A percentile compares a stretch with the other conserved stretches of the same genome.
Conservation (phyloP, 2,888 invertebrate genomes). For the Cyaniris semiargus region DNA sequence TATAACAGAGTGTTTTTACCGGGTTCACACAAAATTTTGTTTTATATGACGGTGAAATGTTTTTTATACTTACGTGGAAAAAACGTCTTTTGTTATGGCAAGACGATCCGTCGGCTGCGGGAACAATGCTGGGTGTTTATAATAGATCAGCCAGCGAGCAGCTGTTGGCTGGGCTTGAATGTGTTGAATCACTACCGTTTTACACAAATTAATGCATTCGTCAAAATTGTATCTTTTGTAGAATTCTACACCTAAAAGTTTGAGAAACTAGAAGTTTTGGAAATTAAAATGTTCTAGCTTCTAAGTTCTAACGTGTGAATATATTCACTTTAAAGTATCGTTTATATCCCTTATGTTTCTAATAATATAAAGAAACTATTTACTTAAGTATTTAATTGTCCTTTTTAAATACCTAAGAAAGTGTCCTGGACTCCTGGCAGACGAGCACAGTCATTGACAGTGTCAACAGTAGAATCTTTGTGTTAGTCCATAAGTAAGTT, state of each 20-base stretch:
- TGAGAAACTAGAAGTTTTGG: not conserved
- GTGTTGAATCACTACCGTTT: constrained; percentile 30
- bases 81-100: constrained; percentile 36
- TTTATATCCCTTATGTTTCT: too few relatives aligned
- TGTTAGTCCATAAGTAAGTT: too few relatives aligned
- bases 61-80: constrained; percentile 28
- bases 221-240: not conserved
- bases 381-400: too few relatives aligned
- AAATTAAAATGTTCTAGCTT: not conserved
- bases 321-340: too few relatives aligned
- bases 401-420: too few relatives aligned
- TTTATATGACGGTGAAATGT: not conserved
- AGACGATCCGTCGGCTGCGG: constrained; percentile 34
- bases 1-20: not conserved
- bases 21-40: constrained; percentile 8
- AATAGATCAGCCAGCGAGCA: constrained; percentile 39
- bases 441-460: too few relatives aligned
- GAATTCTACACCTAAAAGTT: too few relatives aligned
- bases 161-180: constrained; percentile 35
- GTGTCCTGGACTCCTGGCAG: too few relatives aligned
- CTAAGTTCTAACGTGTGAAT: too few relatives aligned
- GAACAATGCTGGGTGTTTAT: constrained; percentile 42
- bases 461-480: too few relatives aligned
- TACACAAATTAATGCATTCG: not conserved
- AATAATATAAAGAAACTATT: not conserved